Evolutionary conservation across 2,797 vertebrate species (phyloP).

Genomic region (Apogon talboti): DNA sequence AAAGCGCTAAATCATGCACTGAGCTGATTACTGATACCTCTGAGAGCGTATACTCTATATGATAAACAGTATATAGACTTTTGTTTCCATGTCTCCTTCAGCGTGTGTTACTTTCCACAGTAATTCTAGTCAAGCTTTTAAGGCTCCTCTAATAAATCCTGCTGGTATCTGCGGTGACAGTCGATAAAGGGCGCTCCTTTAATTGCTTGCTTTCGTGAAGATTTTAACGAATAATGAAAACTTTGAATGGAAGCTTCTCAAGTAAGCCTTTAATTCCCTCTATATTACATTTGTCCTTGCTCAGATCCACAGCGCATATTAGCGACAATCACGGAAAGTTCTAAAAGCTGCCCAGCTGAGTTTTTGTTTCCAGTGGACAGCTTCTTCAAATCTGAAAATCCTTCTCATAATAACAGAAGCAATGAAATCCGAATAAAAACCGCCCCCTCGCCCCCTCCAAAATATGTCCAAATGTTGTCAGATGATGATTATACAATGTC

Average conservation of each 20-base stretch:
- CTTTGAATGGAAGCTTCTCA: slow-evolving; percentile 46
- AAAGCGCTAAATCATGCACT: slow-evolving; percentile 55
- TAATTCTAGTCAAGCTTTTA: slow-evolving; percentile 39
- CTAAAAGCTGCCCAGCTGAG: slow-evolving; percentile 50
- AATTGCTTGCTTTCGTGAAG: slow-evolving; percentile 50
- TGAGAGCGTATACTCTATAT: slow-evolving; percentile 14
- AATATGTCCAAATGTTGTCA: slow-evolving; percentile 42
- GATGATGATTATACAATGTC: slow-evolving; percentile 33
- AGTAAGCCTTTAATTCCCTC: slow-evolving; percentile 67
- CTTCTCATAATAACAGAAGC: slow-evolving; percentile 58
- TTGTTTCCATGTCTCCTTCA: slow-evolving; percentile 10
- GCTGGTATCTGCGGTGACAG: slow-evolving; percentile 44
- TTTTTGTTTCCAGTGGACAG: slow-evolving; percentile 68
- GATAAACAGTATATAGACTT: slow-evolving; percentile 20
- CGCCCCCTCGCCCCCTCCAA: slow-evolving; percentile 8
- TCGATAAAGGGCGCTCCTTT: slow-evolving; percentile 39
- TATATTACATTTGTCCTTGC: slow-evolving; percentile 69
- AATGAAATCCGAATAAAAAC: slow-evolving; percentile 56
- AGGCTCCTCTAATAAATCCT: slow-evolving; percentile 31
- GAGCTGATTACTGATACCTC: slow-evolving; percentile 46
- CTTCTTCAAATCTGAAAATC: slow-evolving; percentile 71
- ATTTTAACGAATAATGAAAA: slow-evolving; percentile 61
- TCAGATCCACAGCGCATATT: slow-evolving; percentile 59
- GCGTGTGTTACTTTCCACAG: slow-evolving; percentile 5
- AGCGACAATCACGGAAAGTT: slow-evolving; percentile 69